Base-by-base conservation (phyloP, 1,140 invertebrate species). In the Zaprionus nigranus region DNA sequence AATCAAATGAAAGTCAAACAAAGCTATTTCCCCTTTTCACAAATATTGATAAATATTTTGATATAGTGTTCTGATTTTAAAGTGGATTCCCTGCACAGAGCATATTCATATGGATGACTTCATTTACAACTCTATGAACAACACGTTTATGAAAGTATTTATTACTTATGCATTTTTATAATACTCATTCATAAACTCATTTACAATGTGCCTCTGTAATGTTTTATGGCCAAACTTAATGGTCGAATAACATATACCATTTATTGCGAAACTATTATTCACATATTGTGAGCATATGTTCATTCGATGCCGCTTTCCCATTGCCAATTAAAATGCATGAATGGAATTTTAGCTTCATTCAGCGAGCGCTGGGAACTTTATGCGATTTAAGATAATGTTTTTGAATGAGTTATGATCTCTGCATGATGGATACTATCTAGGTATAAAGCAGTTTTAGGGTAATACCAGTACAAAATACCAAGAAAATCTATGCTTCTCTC, bases 251-350 rank as follows among this genome's bases (percentile, higher is more conserved):
- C 57, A 15, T 20, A 11, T 20, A 13, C 46, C 3, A 13, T 40
- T 15, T 26, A 57, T 66, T 56, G 36, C 26, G 53, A 56, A 57
- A 66, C 24, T 57, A 20, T 30, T 43, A 22, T 43, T 13, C 15
- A 26, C 75, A 78, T 56, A 75, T 82, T 83, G 81, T 49, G 53
- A 12, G 51, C 80, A 82, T 24, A 63, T 82, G 80, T 54, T 78
- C 62, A 17, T 60, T 53, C 22, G 59, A 64, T 49, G 53, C 54
- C 69, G 6, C 36, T 30, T 78, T 78, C 57, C 67, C 66, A 81
- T 77, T 53, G 79, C 49, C 75, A 79, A 82, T 82, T 82, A 79
- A 82, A 82, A 78, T 67, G 51, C 64, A 65, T 80, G 78, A 80
- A 75, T 80, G 60, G 61, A 46, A 66, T 62, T 65, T 81, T 0